A percentile compares a stretch with the other conserved stretches of the same genome.
These are phyloP conservation scores for Tetramorium alpestre DNA, from an alignment of 1,140 invertebrate genomes.

Conservation along the genomic window DNA sequence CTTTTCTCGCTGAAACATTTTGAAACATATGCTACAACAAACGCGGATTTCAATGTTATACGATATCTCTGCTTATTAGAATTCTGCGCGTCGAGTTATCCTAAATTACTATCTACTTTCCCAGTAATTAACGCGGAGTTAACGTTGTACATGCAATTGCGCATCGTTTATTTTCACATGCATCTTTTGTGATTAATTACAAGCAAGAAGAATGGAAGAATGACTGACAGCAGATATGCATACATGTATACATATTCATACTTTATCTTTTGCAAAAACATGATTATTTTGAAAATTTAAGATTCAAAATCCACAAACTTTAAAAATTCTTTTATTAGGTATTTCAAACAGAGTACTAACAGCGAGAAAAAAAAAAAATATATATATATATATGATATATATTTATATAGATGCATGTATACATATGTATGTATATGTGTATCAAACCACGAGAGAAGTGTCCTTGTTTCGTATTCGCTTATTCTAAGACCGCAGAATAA, in stretches of 20 bases:
- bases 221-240: constrained; percentile 3
- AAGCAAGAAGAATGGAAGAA: constrained; percentile 9
- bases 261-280: neutral
- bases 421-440: neutral
- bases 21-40: neutral
- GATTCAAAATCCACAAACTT: neutral
- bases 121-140: constrained; percentile 13
- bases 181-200: neutral
- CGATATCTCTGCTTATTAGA: neutral
- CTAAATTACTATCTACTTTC: constrained; percentile 22
- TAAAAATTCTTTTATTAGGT: neutral
- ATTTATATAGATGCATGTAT: too few relatives aligned
- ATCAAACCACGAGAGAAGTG: neutral
- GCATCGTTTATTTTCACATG: constrained; percentile 18
- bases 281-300: neutral
- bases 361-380: too few relatives aligned
- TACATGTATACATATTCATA: neutral
- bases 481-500: constrained; percentile 50
- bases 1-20: neutral
- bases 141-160: neutral
- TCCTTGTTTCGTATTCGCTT: neutral
- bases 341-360: neutral
- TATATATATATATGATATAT: too few relatives aligned
- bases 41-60: neutral
- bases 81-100: neutral